These are phyloP conservation scores for Galemys pyrenaicus DNA, from an alignment of 2,113 vertebrate species.

Conservation along the genomic window DNA sequence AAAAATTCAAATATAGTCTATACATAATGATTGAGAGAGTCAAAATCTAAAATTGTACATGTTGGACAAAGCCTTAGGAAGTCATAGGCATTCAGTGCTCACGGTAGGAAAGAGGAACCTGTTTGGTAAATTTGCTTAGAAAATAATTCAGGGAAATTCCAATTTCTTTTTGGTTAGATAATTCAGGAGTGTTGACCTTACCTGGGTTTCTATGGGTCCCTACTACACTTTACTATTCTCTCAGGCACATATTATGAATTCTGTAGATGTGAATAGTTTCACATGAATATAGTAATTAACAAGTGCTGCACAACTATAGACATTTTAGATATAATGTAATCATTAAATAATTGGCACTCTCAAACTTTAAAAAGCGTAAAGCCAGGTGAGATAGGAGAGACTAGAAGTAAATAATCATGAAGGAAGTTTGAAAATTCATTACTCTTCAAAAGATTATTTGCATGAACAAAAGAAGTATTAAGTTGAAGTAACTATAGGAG, in stretches of 20 bases:
- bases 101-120: background rate
- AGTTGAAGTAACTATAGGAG: background rate
- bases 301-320: background rate
- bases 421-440: background rate
- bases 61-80: background rate
- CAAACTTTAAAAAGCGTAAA: slow-evolving; percentile 11
- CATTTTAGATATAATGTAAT: slow-evolving; percentile 48
- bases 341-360: slow-evolving; percentile 15
- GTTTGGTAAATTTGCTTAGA: background rate
- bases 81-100: background rate
- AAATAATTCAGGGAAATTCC: slow-evolving; percentile 9
- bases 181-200: background rate
- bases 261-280: slow-evolving; percentile 19
- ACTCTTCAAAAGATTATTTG: slow-evolving; percentile 16
- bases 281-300: slow-evolving; percentile 36
- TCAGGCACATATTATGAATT: background rate
- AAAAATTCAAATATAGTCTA: background rate
- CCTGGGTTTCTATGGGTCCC: background rate
- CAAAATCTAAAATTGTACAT: background rate
- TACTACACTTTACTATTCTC: slow-evolving; percentile 34
- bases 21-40: slow-evolving; percentile 42
- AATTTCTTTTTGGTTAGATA: slow-evolving; percentile 46
- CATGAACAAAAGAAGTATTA: slow-evolving; percentile 29
- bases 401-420: background rate
- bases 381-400: background rate